Evolutionary conservation across 1,140 invertebrate species (phyloP).

Genomic region (Drosophila simulans): DNA sequence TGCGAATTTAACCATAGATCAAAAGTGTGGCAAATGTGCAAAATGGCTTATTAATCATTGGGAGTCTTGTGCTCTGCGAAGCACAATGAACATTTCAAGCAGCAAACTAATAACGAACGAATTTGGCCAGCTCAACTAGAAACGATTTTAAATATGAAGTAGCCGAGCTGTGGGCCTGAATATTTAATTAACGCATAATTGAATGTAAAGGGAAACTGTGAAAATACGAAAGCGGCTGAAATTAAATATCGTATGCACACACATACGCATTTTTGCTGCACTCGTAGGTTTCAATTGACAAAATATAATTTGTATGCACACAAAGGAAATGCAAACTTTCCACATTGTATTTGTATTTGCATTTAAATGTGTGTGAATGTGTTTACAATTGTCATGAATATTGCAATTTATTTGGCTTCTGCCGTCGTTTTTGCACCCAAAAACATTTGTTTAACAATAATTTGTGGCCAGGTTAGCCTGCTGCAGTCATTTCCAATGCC

Average conservation of each 20-base stretch:
- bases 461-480: conserved; percentile 55
- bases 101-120: conserved; percentile 8
- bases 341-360: conserved; percentile 51
- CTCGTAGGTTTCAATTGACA: conserved; percentile 42
- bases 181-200: conserved; percentile 63
- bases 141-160: conserved; percentile 63
- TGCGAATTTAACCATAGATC: background rate
- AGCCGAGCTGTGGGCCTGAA: conserved; percentile 37
- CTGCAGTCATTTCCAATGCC: conserved; percentile 2
- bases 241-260: conserved; percentile 62
- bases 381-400: conserved; percentile 81
- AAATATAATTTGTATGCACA: conserved; percentile 61
- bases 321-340: conserved; percentile 75
- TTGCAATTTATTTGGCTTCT: conserved; percentile 79
- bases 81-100: background rate
- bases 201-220: conserved; percentile 35
- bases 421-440: conserved; percentile 52
- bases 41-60: conserved; percentile 27
- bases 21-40: conserved; percentile 11
- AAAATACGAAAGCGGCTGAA: conserved; percentile 44
- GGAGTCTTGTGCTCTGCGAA: background rate
- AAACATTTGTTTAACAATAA: conserved; percentile 67
- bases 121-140: conserved; percentile 5
- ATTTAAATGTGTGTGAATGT: conserved; percentile 46
- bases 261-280: conserved; percentile 2